Percentiles rank a stretch among this genome's conserved stretches.
Evolutionary conservation across 2,797 vertebrate species (phyloP).

Genomic region (Sebastes jordani): DNA sequence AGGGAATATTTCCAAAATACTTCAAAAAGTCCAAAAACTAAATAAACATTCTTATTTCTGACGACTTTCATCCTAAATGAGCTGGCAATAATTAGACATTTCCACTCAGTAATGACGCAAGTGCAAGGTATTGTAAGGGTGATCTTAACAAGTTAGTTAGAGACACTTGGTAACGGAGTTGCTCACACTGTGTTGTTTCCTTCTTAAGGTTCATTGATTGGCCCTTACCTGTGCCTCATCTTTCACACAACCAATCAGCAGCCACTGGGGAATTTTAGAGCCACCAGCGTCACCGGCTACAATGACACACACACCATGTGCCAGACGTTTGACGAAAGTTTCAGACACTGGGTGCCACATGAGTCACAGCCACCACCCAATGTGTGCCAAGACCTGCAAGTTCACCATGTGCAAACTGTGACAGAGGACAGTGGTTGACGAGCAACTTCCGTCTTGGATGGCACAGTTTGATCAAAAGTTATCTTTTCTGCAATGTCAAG

Average conservation of each 20-base stretch:
- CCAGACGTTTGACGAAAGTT: conserved; percentile 83
- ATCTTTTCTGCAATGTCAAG: conserved; percentile 37
- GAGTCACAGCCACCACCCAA: conserved; percentile 82
- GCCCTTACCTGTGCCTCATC: conserved; percentile 78
- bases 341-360: conserved; percentile 78
- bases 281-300: conserved; percentile 78
- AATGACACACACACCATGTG: conserved; percentile 82
- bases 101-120: conserved; percentile 72
- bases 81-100: conserved; percentile 70
- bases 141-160: conserved; percentile 70
- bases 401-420: conserved; percentile 79
- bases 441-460: conserved; percentile 66
- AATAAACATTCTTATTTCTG: conserved; percentile 21
- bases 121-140: conserved; percentile 62
- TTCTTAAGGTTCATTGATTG: conserved; percentile 56
- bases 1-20: background rate
- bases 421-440: conserved; percentile 78
- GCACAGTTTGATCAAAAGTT: conserved; percentile 56
- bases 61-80: conserved; percentile 45
- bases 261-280: conserved; percentile 66
- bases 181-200: conserved; percentile 67
- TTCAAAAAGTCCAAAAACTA: background rate
- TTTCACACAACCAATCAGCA: conserved; percentile 64
- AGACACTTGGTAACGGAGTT: conserved; percentile 66
- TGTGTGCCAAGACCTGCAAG: conserved; percentile 77